These are phyloP conservation scores for Bombus superbus DNA, from an alignment of 1,140 invertebrate genomes.

Conservation along the genomic window DNA sequence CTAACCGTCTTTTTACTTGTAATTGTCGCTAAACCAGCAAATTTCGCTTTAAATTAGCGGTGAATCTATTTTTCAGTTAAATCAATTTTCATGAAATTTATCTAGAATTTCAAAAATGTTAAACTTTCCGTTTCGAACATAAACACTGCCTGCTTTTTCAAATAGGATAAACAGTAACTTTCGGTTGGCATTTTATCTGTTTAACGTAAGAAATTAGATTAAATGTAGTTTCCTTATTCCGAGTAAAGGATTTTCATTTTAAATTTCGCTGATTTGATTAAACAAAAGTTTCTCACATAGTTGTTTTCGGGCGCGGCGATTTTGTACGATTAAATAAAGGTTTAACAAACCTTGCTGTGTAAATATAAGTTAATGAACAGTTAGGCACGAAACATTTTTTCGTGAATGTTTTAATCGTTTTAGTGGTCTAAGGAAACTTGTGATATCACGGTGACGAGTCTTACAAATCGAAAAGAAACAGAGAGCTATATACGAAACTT, in stretches of 20 bases:
- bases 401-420: neutral
- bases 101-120: neutral
- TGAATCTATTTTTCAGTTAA: no score
- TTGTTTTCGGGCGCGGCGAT: neutral
- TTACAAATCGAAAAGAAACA: neutral
- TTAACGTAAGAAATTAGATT: no score
- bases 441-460: neutral
- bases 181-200: neutral
- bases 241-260: neutral
- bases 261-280: neutral
- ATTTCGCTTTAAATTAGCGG: no score
- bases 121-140: neutral
- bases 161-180: neutral
- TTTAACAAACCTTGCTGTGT: neutral
- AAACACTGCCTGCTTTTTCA: neutral
- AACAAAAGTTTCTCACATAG: neutral
- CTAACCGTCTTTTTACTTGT: no score
- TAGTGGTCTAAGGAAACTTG: slow-evolving; percentile 19
- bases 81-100: no score
- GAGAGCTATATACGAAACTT: neutral
- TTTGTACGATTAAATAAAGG: neutral
- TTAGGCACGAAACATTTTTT: neutral
- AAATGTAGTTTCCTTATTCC: neutral
- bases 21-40: no score
- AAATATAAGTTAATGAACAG: slow-evolving; percentile 11